Conservation (phyloP, 2,113 vertebrate species). For the Sus scrofa region DNA sequence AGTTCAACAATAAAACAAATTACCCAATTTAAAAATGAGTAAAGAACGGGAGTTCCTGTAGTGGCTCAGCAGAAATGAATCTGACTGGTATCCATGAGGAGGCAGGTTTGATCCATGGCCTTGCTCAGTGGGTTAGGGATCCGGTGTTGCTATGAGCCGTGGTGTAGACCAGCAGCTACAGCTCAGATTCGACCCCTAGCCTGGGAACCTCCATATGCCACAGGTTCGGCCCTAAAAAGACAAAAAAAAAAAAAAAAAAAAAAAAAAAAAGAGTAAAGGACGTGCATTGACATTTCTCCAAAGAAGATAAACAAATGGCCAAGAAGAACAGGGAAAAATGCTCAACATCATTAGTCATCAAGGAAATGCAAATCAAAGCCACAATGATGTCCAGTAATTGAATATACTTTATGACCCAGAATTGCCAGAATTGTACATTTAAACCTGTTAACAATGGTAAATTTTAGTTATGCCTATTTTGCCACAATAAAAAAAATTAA, state of each 20-base stretch:
- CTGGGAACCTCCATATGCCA: no score
- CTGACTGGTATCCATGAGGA: no score
- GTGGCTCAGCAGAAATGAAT: no score
- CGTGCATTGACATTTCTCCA: not conserved
- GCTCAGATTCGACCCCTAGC: no score
- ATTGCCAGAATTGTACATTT: not conserved
- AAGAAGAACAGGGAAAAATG: not conserved
- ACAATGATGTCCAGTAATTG: not conserved
- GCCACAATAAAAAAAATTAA: not conserved
- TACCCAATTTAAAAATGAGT: not conserved
- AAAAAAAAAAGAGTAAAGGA: not conserved
- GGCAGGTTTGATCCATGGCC: no score
- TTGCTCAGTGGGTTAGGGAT: no score
- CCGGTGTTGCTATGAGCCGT: no score
- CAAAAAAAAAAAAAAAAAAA: not conserved
- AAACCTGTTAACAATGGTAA: not conserved
- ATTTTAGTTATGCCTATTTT: not conserved
- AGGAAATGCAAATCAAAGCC: slow-evolving; percentile 5
- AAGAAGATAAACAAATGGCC: not conserved
- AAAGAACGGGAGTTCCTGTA: not conserved
- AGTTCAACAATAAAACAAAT: slow-evolving; percentile 12
- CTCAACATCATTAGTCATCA: not conserved
- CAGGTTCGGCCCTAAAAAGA: no score
- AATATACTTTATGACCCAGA: not conserved
- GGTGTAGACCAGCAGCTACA: no score